Evolutionary conservation across 2,888 invertebrate species (phyloP).

Genomic region (Patella depressa): DNA sequence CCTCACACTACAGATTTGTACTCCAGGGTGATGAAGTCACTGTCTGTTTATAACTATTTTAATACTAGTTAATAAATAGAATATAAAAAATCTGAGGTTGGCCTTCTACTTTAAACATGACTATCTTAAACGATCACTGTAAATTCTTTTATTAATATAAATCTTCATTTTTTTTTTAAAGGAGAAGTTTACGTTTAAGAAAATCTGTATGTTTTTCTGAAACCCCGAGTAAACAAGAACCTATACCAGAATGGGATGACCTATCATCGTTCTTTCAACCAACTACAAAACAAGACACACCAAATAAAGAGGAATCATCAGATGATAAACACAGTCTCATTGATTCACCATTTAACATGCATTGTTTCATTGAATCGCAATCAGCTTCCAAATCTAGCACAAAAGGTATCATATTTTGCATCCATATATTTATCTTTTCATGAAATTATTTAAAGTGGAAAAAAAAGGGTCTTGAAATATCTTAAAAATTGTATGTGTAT

Average conservation of each 20-base stretch:
- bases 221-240: not conserved
- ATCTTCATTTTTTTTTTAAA: constrained; percentile 2
- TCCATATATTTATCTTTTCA: too few relatives aligned
- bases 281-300: not conserved
- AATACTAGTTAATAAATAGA: too few relatives aligned
- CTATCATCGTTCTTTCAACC: constrained; percentile 19
- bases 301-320: not conserved
- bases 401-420: too few relatives aligned
- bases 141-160: not conserved
- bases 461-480: too few relatives aligned
- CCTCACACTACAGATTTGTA: too few relatives aligned
- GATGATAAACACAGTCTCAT: not conserved
- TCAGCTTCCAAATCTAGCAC: not conserved
- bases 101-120: not conserved
- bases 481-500: too few relatives aligned
- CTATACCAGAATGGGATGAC: constrained; percentile 15
- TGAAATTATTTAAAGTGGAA: too few relatives aligned
- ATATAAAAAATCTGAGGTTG: not conserved
- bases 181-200: constrained; percentile 28
- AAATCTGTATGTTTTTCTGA: constrained; percentile 27
- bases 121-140: not conserved
- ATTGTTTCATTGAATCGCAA: not conserved
- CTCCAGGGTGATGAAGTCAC: too few relatives aligned
- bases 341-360: constrained; percentile 8
- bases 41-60: too few relatives aligned